phyloP scores from a whole-genome alignment of 2,888 invertebrate genomes.

The Thymelicus lineola region DNA sequence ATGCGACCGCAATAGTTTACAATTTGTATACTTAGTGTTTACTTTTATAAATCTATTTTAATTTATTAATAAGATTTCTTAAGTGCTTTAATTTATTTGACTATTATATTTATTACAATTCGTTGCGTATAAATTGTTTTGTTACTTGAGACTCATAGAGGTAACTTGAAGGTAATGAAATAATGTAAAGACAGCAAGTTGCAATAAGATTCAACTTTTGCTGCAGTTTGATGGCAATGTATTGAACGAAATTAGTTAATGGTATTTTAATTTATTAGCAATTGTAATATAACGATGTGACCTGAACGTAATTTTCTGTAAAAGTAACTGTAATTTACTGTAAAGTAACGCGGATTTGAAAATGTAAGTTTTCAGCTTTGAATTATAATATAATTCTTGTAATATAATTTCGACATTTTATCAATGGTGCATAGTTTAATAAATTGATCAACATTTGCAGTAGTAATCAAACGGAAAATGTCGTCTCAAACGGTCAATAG shows the following conservation, averaged over 20 bases:
- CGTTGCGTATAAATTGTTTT: too few species aligned
- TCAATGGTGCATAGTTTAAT: too few species aligned
- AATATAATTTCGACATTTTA: too few species aligned
- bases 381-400: background rate
- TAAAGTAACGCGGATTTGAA: background rate
- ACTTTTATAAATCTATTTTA: conserved; percentile 3
- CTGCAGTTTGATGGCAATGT: too few species aligned
- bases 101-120: conserved; percentile 11
- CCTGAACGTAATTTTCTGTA: background rate
- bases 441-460: too few species aligned
- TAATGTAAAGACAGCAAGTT: too few species aligned
- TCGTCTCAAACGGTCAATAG: background rate
- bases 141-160: too few species aligned
- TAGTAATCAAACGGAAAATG: background rate
- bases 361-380: background rate
- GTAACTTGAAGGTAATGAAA: too few species aligned
- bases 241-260: too few species aligned
- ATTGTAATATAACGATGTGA: background rate
- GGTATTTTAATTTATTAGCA: too few species aligned
- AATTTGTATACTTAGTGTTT: conserved; percentile 10
- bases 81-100: conserved; percentile 6
- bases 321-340: background rate
- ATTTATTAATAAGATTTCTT: conserved; percentile 10
- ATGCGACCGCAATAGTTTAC: conserved; percentile 1
- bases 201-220: too few species aligned